These are phyloP conservation scores for Drosophila kanapiae DNA, from an alignment of 1,140 invertebrate species.

Conservation along the genomic window DNA sequence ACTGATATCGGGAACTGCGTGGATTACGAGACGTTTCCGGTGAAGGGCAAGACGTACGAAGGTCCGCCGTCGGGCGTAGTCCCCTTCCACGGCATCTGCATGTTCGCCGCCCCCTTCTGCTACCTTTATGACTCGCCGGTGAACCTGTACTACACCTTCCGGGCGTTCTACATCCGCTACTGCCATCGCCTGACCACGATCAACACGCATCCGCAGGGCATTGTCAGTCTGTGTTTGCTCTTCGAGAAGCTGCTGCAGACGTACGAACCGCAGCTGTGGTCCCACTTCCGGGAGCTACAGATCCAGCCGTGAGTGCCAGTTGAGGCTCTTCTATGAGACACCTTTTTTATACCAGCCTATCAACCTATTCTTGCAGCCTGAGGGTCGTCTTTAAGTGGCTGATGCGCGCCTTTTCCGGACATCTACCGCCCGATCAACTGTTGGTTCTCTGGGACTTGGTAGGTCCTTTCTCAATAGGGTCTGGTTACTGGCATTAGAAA, in stretches of 20 bases:
- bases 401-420: slow-evolving; percentile 97
- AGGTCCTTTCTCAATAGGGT: background rate
- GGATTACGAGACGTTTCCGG: slow-evolving; percentile 88
- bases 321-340: background rate
- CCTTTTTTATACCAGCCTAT: background rate
- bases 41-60: slow-evolving; percentile 90
- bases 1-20: slow-evolving; percentile 90
- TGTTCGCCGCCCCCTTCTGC: slow-evolving; percentile 98
- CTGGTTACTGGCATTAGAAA: background rate
- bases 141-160: slow-evolving; percentile 94
- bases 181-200: slow-evolving; percentile 96
- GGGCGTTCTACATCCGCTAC: slow-evolving; percentile 95
- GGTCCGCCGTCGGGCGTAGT: slow-evolving; percentile 96
- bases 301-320: slow-evolving; percentile 94
- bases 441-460: slow-evolving; percentile 95
- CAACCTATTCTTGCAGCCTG: slow-evolving; percentile 30
- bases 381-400: slow-evolving; percentile 98
- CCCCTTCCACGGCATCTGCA: slow-evolving; percentile 98
- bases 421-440: slow-evolving; percentile 95
- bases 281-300: slow-evolving; percentile 94
- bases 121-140: slow-evolving; percentile 96
- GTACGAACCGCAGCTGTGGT: slow-evolving; percentile 95
- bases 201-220: slow-evolving; percentile 95
- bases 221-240: slow-evolving; percentile 92
- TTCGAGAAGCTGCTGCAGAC: slow-evolving; percentile 97